Percentiles rank a stretch among this genome's conserved stretches.
Evolutionary conservation across 2,797 vertebrate species (phyloP).

Genomic region (Delichon dasypus): DNA sequence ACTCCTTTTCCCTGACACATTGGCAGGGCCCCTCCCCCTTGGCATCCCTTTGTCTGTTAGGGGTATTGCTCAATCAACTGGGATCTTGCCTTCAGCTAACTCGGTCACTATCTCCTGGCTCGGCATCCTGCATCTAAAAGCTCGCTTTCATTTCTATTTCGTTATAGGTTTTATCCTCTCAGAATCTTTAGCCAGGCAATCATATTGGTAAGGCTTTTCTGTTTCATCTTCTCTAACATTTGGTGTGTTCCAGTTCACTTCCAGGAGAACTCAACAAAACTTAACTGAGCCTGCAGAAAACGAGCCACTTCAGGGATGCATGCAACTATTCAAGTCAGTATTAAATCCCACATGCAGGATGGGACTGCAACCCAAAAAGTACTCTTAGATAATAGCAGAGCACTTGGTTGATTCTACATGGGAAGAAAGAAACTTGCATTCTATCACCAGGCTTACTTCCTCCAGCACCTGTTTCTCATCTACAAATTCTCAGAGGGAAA

Average conservation of each 20-base stretch:
- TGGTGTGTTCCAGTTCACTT: neutral
- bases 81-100: no score
- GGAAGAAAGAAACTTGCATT: neutral
- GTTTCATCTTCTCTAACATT: no score
- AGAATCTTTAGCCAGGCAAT: no score
- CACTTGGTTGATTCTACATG: neutral
- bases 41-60: no score
- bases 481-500: neutral
- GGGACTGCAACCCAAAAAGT: neutral
- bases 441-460: neutral
- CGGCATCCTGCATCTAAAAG: no score
- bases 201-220: no score
- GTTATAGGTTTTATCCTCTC: no score
- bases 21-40: no score
- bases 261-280: neutral
- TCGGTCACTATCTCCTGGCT: no score
- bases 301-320: neutral
- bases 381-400: neutral
- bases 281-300: neutral
- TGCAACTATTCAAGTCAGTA: neutral
- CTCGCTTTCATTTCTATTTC: no score
- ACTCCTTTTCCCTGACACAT: no score
- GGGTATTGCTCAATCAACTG: no score
- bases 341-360: neutral
- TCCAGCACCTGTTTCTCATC: constrained; percentile 16